phyloP scores from a whole-genome alignment of 2,797 vertebrate genomes.

The Cebuella pygmaea region DNA sequence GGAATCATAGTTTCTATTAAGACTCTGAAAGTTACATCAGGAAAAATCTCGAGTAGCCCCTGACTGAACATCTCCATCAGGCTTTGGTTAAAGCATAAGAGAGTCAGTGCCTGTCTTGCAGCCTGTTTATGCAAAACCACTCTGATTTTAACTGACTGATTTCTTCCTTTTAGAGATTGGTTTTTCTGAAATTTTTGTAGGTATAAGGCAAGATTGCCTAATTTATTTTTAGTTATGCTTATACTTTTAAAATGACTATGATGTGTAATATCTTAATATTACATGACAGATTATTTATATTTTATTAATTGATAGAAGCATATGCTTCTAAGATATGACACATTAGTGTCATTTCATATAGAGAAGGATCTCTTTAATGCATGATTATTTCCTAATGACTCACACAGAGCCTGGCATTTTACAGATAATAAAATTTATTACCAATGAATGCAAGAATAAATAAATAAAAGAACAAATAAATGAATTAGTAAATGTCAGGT shows the following conservation, averaged over 20 bases:
- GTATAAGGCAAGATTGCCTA: background rate
- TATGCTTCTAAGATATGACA: background rate
- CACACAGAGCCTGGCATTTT: background rate
- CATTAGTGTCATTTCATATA: background rate
- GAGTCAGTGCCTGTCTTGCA: background rate
- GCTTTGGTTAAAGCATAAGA: background rate
- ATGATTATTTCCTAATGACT: background rate
- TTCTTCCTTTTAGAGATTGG: background rate
- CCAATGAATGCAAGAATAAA: background rate
- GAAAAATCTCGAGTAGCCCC: background rate
- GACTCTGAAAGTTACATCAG: background rate
- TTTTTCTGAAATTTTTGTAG: background rate
- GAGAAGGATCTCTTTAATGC: background rate
- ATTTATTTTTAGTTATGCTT: background rate
- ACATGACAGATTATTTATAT: background rate
- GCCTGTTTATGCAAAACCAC: background rate
- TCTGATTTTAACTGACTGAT: background rate
- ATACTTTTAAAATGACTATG: background rate
- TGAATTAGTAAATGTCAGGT: background rate
- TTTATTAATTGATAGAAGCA: background rate
- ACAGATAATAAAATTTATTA: background rate
- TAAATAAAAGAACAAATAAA: background rate
- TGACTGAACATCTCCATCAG: background rate
- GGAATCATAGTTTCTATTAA: background rate
- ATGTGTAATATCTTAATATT: background rate